Conservation (phyloP, 2,113 vertebrate genomes). For the Aldabrachelys gigantea region DNA sequence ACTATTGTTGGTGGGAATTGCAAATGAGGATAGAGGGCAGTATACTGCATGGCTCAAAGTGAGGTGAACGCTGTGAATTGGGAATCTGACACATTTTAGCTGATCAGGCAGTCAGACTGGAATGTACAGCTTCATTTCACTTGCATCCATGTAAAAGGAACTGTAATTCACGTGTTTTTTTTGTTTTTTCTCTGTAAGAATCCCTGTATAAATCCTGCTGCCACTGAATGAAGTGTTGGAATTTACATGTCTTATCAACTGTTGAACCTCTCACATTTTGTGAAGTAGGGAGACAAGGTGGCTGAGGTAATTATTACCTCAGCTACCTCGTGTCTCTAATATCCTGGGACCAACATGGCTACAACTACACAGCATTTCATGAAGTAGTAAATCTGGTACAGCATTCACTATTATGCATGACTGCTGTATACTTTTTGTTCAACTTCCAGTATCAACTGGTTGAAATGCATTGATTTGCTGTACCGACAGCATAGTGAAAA, state of each 20-base stretch:
- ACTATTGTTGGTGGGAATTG: background rate
- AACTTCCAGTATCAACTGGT: background rate
- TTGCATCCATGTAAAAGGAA: background rate
- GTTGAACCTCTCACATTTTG: background rate
- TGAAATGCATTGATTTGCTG: background rate
- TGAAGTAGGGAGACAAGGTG: background rate
- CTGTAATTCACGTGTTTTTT: background rate
- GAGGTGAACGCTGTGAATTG: conserved; percentile 41
- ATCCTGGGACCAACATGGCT: background rate
- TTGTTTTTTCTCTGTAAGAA: fast-evolving
- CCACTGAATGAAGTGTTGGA: fast-evolving
- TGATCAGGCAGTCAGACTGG: conserved; percentile 30
- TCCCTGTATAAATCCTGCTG: fast-evolving
- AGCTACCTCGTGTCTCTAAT: background rate
- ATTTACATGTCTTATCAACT: background rate
- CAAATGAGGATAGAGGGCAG: conserved; percentile 24
- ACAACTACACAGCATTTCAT: background rate
- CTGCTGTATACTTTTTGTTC: fast-evolving
- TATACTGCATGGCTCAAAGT: conserved; percentile 9
- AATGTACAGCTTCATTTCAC: background rate
- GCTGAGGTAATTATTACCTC: background rate
- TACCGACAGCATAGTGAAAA: background rate
- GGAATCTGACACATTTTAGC: conserved; percentile 4
- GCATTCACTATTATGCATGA: background rate
- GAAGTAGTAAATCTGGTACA: background rate